Percentiles rank a stretch among this genome's conserved stretches.
These are phyloP conservation scores for Alloplasta piceator DNA, from an alignment of 2,888 invertebrate species.

Conservation along the genomic window DNA sequence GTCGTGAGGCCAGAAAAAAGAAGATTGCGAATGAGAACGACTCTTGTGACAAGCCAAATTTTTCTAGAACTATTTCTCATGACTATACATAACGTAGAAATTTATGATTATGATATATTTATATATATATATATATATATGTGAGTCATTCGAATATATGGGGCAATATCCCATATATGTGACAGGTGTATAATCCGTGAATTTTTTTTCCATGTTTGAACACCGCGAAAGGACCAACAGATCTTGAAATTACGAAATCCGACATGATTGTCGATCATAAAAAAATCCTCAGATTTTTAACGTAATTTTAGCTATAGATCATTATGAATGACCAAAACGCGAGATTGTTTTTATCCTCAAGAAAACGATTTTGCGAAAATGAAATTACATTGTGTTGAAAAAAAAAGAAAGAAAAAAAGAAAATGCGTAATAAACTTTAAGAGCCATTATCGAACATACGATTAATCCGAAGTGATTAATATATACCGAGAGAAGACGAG, in stretches of 20 bases:
- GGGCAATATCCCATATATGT: too few relatives aligned
- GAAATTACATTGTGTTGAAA: slow-evolving; percentile 35
- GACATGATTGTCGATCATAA: slow-evolving; percentile 7
- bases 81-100: slow-evolving; percentile 35
- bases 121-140: slow-evolving; percentile 17
- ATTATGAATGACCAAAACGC: slow-evolving; percentile 43
- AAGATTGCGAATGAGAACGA: neutral
- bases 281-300: slow-evolving; percentile 35
- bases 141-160: too few relatives aligned
- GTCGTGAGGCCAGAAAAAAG: slow-evolving; percentile 23
- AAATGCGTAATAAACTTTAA: slow-evolving; percentile 41
- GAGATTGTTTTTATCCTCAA: slow-evolving; percentile 11
- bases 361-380: slow-evolving; percentile 19
- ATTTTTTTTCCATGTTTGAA: neutral
- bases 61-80: slow-evolving; percentile 48
- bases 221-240: slow-evolving; percentile 53
- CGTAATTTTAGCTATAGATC: slow-evolving; percentile 3
- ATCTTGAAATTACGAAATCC: slow-evolving; percentile 35
- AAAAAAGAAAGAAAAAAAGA: slow-evolving; percentile 1
- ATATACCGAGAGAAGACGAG: neutral
- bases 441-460: slow-evolving; percentile 40
- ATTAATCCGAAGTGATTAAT: slow-evolving; percentile 25
- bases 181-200: slow-evolving; percentile 16
- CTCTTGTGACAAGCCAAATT: slow-evolving; percentile 57
- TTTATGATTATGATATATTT: neutral